A percentile compares a stretch with the other conserved stretches of the same genome.
phyloP scores from a whole-genome alignment of 2,113 vertebrate species.

The Nymphicus hollandicus region DNA sequence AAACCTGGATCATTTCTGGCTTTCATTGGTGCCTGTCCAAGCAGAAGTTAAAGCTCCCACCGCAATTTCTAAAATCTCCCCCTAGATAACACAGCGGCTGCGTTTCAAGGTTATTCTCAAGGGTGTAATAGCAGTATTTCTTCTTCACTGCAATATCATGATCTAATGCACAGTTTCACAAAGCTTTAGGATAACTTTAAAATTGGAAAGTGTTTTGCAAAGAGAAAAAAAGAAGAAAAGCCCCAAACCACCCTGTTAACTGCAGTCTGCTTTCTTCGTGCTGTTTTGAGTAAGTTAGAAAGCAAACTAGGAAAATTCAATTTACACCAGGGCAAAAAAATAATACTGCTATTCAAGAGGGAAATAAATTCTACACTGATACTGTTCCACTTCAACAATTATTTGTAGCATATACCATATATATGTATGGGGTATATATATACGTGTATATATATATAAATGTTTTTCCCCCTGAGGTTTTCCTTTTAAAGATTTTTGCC shows the following conservation, averaged over 20 bases:
- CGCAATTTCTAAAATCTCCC: constrained; percentile 23
- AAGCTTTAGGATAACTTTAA: background rate
- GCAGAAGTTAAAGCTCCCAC: constrained; percentile 52
- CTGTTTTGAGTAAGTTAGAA: constrained; percentile 51
- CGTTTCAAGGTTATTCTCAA: constrained; percentile 54
- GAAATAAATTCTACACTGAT: background rate
- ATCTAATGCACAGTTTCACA: constrained; percentile 17
- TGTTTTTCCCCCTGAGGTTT: constrained; percentile 30
- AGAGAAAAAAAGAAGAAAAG: background rate
- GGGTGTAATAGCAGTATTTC: constrained; percentile 51
- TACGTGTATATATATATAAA: background rate
- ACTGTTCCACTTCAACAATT: constrained; percentile 47
- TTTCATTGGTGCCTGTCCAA: constrained; percentile 53
- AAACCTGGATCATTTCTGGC: constrained; percentile 42
- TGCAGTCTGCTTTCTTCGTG: constrained; percentile 26
- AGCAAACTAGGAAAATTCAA: constrained; percentile 60
- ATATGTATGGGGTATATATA: background rate
- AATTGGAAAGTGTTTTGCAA: background rate
- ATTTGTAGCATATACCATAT: constrained; percentile 40
- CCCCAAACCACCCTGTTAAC: background rate
- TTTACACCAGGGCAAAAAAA: constrained; percentile 25
- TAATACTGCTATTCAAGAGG: background rate
- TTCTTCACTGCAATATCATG: constrained; percentile 12
- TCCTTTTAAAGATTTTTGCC: constrained; percentile 72
- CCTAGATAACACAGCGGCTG: constrained; percentile 35